Base-by-base conservation (phyloP, 30 jellyfish, hydroid and myxozoan species). In the Turritopsis dohrnii region DNA sequence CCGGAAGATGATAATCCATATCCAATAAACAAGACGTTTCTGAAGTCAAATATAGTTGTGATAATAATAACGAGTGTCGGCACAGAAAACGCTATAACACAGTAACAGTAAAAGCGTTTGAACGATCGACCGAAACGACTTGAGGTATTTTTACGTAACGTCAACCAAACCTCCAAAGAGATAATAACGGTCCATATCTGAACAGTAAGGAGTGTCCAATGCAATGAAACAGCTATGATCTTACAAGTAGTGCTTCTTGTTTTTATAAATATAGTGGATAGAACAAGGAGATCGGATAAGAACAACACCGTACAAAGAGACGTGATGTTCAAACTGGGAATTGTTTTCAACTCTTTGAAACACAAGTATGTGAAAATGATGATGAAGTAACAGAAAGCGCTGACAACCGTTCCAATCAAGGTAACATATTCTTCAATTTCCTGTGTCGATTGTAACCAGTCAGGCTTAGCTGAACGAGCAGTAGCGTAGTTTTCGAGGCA, bases 331-430 rank as follows among this genome's bases (percentile, higher is more conserved):
- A 80, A 52, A 16, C 87, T 84, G 28, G 87, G 81, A 23, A 53
- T 29, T 5, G 87, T 80, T 53, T 41, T 80, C 53, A 80, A 65
- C 8, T 80, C 87, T 65, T 80, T 80, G 52, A 80, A 52, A 24
- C 5, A 53, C 30, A 80, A 16, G 60, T 80, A 80, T 22, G 82
- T 80, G 24, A 31, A 28, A 22, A 80, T 80, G 81, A 80, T 65
- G 21, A 53, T 1, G 54, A 80, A 31, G 52, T 80, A 80, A n/a
- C 87, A 80, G 26, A 80, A 41, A 53, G 65, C 65, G 84, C 87
- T 80, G 16, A 53, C 53, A 30, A 54, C 23, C 8, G 84, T 0
- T 1, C 87, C 87, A 53, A 80, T 22, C 54, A 80, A 0, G 16
- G 65, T 53, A 19, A 80, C n/a, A 41, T 80, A 53, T 16, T 52